Conservation (phyloP, 2,888 invertebrate species). For the Athripsodes cinereus region DNA sequence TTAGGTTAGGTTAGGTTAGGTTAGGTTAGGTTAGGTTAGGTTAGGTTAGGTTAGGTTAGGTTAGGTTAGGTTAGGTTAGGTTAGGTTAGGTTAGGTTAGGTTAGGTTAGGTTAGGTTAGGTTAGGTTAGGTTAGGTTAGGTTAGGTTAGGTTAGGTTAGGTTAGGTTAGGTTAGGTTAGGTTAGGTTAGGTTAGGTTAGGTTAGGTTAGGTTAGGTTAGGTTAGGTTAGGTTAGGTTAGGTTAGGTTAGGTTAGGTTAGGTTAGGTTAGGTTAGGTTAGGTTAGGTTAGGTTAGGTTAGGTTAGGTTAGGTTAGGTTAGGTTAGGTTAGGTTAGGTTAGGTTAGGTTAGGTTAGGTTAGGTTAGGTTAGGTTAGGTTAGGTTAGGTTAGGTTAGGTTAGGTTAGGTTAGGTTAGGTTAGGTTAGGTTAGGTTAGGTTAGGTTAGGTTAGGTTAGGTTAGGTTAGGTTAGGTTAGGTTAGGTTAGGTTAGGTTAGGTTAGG, state of each 20-base stretch:
- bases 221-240: conserved; percentile 25
- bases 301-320: conserved; percentile 25
- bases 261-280: conserved; percentile 25
- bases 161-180: conserved; percentile 23
- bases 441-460: conserved; percentile 24
- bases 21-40: conserved; percentile 27
- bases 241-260: conserved; percentile 25
- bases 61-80: conserved; percentile 19
- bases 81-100: conserved; percentile 19
- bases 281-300: conserved; percentile 26
- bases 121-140: conserved; percentile 24
- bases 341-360: conserved; percentile 19
- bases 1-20: conserved; percentile 27
- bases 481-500: conserved; percentile 28
- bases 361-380: conserved; percentile 23
- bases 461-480: conserved; percentile 28
- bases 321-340: conserved; percentile 21
- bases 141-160: conserved; percentile 20
- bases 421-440: conserved; percentile 26
- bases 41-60: conserved; percentile 20
- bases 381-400: conserved; percentile 30
- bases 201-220: conserved; percentile 25
- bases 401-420: conserved; percentile 27
- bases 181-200: conserved; percentile 26
- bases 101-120: conserved; percentile 21